Evolutionary conservation across 2,113 vertebrate genomes (phyloP).

Genomic region (Blennius ocellaris): DNA sequence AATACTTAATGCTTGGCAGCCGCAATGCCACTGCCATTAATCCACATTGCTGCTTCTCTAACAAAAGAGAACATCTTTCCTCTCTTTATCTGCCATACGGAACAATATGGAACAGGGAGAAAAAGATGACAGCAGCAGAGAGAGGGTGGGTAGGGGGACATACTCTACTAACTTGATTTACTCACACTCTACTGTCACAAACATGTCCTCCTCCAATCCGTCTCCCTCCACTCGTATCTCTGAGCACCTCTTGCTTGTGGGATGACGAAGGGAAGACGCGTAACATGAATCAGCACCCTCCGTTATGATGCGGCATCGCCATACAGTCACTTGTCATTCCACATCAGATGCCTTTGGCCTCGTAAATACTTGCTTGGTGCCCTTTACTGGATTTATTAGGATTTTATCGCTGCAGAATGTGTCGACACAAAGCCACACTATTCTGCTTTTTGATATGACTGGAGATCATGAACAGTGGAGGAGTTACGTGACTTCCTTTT

Average conservation of each 20-base stretch:
- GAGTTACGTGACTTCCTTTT: too few relatives aligned
- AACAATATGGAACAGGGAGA: slow-evolving; percentile 22
- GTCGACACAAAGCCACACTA: too few relatives aligned
- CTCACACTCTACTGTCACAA: slow-evolving; percentile 41
- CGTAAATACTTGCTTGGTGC: not conserved
- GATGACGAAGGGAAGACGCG: not conserved
- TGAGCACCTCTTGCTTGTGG: not conserved
- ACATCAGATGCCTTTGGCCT: not conserved
- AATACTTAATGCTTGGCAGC: slow-evolving; percentile 25
- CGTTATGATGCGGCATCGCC: not conserved
- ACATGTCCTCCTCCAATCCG: slow-evolving; percentile 44
- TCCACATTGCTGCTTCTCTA: slow-evolving; percentile 11
- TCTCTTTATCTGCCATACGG: slow-evolving; percentile 37
- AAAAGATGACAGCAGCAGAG: slow-evolving; percentile 43
- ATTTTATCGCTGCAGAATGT: too few relatives aligned
- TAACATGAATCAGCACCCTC: slow-evolving; percentile 10
- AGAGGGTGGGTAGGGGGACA: not conserved
- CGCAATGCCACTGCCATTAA: not conserved
- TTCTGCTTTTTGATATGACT: too few relatives aligned
- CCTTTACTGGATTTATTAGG: not conserved
- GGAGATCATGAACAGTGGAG: too few relatives aligned
- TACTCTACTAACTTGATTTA: slow-evolving; percentile 56
- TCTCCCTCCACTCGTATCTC: slow-evolving; percentile 34
- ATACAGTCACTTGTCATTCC: not conserved
- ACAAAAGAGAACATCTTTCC: slow-evolving; percentile 48